Base-by-base conservation (phyloP, 1,140 invertebrate species). In the Drosophila parabipectinata region DNA sequence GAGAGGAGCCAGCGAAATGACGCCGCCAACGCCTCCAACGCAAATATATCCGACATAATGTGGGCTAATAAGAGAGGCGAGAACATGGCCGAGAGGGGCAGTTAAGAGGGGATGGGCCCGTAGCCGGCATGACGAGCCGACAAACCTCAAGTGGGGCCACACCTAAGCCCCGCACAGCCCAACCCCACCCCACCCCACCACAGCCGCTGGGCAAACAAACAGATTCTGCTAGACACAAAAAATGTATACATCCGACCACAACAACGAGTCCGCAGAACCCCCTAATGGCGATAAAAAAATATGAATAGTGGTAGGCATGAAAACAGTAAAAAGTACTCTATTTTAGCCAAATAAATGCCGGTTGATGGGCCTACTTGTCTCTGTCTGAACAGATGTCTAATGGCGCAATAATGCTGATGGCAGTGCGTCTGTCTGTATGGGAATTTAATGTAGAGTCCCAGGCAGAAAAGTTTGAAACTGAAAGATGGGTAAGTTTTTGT, bases 91-190 rank as follows among this genome's bases (percentile, higher is more conserved):
- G 39, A 15, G 37, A 15, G 9, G 14, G 39, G 1, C n/a, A 14
- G 26, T 28, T 6, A 28, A 28, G n/a, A 5, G n/a, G 39, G 15
- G 39, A 6, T 2, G 15, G 39, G 15, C n/a, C 39, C 14, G 15
- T 8, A 34, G 47, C 44, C 41, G 55, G 55, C 44, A 51, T 55
- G 72, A 47, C 56, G 58, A 59, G 62, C 67, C 81, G 82, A 79
- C 82, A 85, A 85, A 85, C 67, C 77, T 75, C 74, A 75, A 85
- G 77, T 85, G 72, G 57, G 56, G 53, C 52, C 79, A 51, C 61
- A 64, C 56, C 56, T 59, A 72, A 61, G 52, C 56, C 47, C 52
- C 28, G 15, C 51, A 66, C 21, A 28, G 18, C n/a, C 21, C 54
- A 59, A 12, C 48, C 51, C 24, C 41, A 47, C 41, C 44, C 9